Evolutionary conservation across 1,140 invertebrate species (phyloP).

Genomic region (Drosophila burlai): DNA sequence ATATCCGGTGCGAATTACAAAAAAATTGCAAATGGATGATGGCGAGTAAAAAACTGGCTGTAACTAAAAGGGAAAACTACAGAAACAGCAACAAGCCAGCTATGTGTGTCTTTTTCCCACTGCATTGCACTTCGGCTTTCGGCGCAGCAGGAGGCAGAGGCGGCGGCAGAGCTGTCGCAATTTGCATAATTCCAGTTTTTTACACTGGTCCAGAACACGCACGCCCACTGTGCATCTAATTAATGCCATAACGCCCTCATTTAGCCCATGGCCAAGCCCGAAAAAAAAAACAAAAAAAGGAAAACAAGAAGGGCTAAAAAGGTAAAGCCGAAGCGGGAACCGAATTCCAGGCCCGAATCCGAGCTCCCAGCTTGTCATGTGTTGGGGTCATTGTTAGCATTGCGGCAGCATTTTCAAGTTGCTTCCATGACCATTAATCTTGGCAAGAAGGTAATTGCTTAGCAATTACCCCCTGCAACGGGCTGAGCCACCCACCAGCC

Average conservation of each 20-base stretch:
- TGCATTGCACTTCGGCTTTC: constrained; percentile 30
- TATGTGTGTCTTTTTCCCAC: constrained; percentile 28
- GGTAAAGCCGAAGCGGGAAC: constrained; percentile 10
- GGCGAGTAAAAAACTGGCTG: constrained; percentile 24
- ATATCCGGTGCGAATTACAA: constrained; percentile 78
- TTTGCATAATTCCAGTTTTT: constrained; percentile 57
- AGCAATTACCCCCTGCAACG: constrained; percentile 76
- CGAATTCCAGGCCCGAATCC: constrained; percentile 28
- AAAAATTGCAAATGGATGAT: constrained; percentile 54
- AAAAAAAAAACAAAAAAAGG: background rate
- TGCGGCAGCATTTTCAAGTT: constrained; percentile 76
- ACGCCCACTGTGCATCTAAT: constrained; percentile 57
- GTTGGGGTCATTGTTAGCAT: constrained; percentile 74
- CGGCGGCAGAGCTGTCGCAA: constrained; percentile 12
- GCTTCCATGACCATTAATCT: constrained; percentile 78
- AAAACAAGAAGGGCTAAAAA: constrained; percentile 10
- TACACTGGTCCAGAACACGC: constrained; percentile 18
- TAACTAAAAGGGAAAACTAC: constrained; percentile 18
- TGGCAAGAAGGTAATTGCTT: constrained; percentile 81
- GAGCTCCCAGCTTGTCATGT: constrained; percentile 44
- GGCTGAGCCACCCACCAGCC: background rate
- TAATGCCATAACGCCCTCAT: constrained; percentile 50
- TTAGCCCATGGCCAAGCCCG: constrained; percentile 41
- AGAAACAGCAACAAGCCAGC: background rate
- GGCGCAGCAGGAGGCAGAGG: background rate